phyloP scores from a whole-genome alignment of 1,140 invertebrate genomes.

The Cydia strobilella region DNA sequence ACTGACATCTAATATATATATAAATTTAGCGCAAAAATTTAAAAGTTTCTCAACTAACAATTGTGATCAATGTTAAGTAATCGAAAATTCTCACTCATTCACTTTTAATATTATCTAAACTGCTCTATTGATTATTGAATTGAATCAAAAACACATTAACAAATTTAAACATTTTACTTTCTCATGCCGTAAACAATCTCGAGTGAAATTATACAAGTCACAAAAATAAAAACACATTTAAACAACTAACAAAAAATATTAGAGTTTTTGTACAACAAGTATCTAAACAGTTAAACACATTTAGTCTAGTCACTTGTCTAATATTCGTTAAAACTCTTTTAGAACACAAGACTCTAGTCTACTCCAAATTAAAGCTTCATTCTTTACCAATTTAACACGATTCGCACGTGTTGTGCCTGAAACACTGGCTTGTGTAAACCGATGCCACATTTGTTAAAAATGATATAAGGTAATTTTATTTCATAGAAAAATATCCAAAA shows the following conservation, averaged over 20 bases:
- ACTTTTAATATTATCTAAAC: not conserved
- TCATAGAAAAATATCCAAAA: not conserved
- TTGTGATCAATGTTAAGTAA: not conserved
- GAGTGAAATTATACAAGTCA: not conserved
- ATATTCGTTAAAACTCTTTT: conserved; percentile 60
- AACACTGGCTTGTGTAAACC: conserved; percentile 42
- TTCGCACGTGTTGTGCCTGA: conserved; percentile 53
- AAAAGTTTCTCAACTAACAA: conserved; percentile 1
- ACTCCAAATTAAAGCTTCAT: conserved; percentile 78
- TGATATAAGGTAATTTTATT: not conserved
- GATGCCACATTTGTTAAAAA: not conserved
- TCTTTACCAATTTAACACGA: conserved; percentile 72
- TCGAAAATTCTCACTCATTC: conserved; percentile 8
- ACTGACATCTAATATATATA: not conserved
- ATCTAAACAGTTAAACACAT: conserved; percentile 46
- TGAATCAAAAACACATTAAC: not conserved
- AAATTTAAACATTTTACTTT: not conserved
- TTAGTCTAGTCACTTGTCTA: conserved; percentile 53
- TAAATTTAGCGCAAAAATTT: not conserved
- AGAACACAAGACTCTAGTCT: conserved; percentile 74
- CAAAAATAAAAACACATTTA: conserved; percentile 7
- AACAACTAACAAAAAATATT: conserved; percentile 26
- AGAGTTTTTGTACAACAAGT: conserved; percentile 31
- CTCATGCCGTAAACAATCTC: not conserved
- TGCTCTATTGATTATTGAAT: not conserved